Evolutionary conservation across 2,888 invertebrate species (phyloP).

Genomic region (Pyralis farinalis): DNA sequence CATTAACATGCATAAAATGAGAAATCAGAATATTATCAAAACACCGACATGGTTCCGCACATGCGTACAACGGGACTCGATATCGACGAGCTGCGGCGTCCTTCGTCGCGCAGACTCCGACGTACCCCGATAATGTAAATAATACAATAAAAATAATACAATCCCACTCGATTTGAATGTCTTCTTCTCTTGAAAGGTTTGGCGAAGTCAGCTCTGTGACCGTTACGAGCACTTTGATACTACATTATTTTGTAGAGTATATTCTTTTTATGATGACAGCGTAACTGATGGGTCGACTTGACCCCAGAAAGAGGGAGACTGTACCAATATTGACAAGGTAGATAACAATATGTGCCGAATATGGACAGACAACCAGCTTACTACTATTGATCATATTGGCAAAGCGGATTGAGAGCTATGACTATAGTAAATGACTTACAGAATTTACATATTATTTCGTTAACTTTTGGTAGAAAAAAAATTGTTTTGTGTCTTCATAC

Average conservation of each 20-base stretch:
- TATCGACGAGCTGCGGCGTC: conserved; percentile 54
- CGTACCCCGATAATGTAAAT: conserved; percentile 56
- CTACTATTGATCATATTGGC: too few species aligned
- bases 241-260: conserved; percentile 27
- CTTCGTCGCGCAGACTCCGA: conserved; percentile 53
- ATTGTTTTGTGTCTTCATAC: too few species aligned
- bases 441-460: too few species aligned
- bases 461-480: too few species aligned
- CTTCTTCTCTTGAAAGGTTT: conserved; percentile 31
- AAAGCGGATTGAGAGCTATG: too few species aligned
- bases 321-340: conserved; percentile 35
- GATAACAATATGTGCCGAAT: conserved; percentile 10
- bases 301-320: conserved; percentile 25
- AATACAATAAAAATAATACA: conserved; percentile 74
- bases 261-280: conserved; percentile 35
- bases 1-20: conserved; percentile 71
- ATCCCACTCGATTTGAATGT: conserved; percentile 62
- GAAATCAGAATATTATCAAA: conserved; percentile 71
- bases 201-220: conserved; percentile 29
- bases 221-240: conserved; percentile 31
- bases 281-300: conserved; percentile 40
- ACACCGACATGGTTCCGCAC: conserved; percentile 53
- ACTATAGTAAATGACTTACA: too few species aligned
- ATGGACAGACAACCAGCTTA: too few species aligned
- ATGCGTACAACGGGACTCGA: conserved; percentile 50